Base-by-base conservation (phyloP, 2,797 vertebrate genomes). In the Novumbra hubbsi region DNA sequence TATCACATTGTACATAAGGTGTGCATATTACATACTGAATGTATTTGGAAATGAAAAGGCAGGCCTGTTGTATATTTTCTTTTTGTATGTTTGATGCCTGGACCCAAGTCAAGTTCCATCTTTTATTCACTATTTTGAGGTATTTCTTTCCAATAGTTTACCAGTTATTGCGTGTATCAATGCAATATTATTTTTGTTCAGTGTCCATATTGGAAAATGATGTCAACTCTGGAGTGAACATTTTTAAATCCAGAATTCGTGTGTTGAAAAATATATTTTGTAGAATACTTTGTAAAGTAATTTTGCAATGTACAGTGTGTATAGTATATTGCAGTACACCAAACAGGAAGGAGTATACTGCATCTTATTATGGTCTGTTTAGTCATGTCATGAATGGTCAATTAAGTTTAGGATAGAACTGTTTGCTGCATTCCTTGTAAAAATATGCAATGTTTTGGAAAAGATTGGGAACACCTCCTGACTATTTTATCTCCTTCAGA, bases 131-230 rank as follows among this genome's bases (percentile, higher is more conserved):
- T 50, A 12, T 5, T 19, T 64, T 62, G 60, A 24, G 30, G 15
- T 21, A 14, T 70, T 55, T 34, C 50, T 57, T 32, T 32, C 32
- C 70, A 60, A 71, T 32, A 71, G 28, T 38, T 60, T 71, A 16
- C 28, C 55, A 38, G 52, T 60, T 41, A 60, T 71, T 71, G 70
- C 30, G 32, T 71, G 15, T 55, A 34, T 32, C 63, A 60, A 71
- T 52, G 6, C 52, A 71, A 71, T 38, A 60, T n/a, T 41, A 21
- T 45, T 15, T 71, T 52, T 12, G 55, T 55, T 32, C 32, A 41
- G 57, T 41, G 70, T 71, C 70, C 70, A 71, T 71, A 71, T 71
- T 71, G 70, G 70, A 71, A 71, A 38, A 71, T 38, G n/a, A 55
- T 38, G 32, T 71, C 52, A 71, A 21, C 24, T 60, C 32, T 71